Evolutionary conservation across 2,797 vertebrate species (phyloP).

Genomic region (Phrynocephalus vlangalii): DNA sequence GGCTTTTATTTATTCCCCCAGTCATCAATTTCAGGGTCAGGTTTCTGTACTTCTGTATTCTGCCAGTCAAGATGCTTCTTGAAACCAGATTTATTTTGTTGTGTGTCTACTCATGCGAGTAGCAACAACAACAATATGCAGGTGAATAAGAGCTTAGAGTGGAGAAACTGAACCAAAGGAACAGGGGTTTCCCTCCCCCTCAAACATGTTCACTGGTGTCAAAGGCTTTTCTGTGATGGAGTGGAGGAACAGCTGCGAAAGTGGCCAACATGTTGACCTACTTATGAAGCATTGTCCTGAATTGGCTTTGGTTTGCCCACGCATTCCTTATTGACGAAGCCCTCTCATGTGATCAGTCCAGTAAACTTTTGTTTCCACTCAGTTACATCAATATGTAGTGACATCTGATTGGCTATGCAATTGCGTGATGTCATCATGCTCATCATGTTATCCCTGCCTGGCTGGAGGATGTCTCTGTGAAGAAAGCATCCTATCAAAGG

Average conservation of each 20-base stretch:
- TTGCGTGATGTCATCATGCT: background rate
- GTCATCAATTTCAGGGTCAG: background rate
- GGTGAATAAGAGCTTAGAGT: background rate
- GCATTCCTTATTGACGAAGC: background rate
- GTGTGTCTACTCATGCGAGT: background rate
- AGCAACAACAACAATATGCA: background rate
- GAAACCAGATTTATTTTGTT: background rate
- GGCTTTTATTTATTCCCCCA: background rate
- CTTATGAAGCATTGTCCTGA: background rate
- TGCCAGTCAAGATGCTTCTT: background rate
- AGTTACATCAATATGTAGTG: background rate
- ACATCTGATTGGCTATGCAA: background rate
- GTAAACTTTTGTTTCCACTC: background rate
- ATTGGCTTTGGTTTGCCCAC: background rate
- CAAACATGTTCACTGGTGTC: background rate
- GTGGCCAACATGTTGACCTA: background rate
- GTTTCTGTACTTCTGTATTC: background rate
- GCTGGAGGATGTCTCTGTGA: background rate
- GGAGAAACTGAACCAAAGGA: background rate
- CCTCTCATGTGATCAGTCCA: background rate
- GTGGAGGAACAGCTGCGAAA: background rate
- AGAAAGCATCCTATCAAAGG: background rate
- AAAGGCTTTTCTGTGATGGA: background rate
- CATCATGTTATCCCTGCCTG: background rate
- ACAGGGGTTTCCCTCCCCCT: background rate